Evolutionary conservation across 2,113 vertebrate genomes (phyloP), one percentile per base, ranked within the genome.

Genomic region (Sceloporus tristichus): DNA sequence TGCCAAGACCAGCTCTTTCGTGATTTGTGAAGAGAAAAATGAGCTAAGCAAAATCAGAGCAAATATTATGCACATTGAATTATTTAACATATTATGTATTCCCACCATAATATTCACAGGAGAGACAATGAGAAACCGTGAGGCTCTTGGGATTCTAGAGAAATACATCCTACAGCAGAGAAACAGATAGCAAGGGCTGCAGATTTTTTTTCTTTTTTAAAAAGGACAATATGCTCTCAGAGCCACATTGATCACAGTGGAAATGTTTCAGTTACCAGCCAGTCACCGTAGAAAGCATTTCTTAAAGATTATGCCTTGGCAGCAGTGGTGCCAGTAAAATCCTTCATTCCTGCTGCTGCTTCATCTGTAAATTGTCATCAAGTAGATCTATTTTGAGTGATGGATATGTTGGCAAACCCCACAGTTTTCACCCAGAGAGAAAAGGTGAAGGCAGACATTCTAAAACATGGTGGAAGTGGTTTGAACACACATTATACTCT

Each of bases 141-240:
- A 38, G 71, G 68, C 19, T 42, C 0, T 0, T 40, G 53, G 68
- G 16, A 14, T 21, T 90, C 71, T 34, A 85, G 68, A 40, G 0
- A 1, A 40, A 75, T 54, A 76, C 34, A 48, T 66, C 38, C 48
- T 34, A 1, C 1, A 62, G 48, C 27, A 75, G 79, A 34, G 85
- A 86, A 91, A 76, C 34, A 91, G n/a, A 40, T 65, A 13, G 0
- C 0, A 27, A 21, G 14, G 9, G 23, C 0, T 1, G 5, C 38
- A 38, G 40, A 42, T 2, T 6, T 48, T 34, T 34, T 34, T 34
- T 34, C 34, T 34, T 34, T 34, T 34, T 4, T 4, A 77, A 59
- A 78, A 29, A 40, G 75, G 34, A 0, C 0, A 6, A 0, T 0
- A 0, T 0, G 3, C n/a, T 34, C 1, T 0, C 0, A 38, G 54